Conservation (phyloP, 30 jellyfish, hydroid and myxozoan genomes). For the Turritopsis rubra region DNA sequence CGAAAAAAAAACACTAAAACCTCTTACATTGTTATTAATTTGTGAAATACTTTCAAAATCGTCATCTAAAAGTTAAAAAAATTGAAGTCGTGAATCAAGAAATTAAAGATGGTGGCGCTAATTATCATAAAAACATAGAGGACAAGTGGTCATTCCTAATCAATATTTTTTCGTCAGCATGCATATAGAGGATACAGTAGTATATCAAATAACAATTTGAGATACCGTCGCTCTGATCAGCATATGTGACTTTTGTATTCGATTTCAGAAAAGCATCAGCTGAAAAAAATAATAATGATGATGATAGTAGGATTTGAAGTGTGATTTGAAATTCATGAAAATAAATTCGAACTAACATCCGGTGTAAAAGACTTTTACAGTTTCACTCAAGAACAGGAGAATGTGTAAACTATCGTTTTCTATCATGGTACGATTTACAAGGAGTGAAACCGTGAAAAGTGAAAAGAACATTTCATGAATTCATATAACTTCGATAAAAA, state of each 20-base stretch:
- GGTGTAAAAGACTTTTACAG: too few species aligned
- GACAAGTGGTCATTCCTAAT: neutral
- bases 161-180: neutral
- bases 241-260: neutral
- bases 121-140: neutral
- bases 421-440: too few species aligned
- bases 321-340: too few species aligned
- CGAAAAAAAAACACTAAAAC: neutral
- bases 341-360: neutral
- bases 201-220: too few species aligned
- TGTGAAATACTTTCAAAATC: slow-evolving; percentile 66
- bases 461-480: too few species aligned
- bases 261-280: neutral
- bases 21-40: slow-evolving; percentile 28
- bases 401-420: too few species aligned
- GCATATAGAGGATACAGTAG: neutral
- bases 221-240: neutral
- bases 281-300: neutral
- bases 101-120: neutral
- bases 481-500: too few species aligned
- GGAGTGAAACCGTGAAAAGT: too few species aligned
- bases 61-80: slow-evolving; percentile 34
- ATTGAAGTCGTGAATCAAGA: neutral
- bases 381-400: too few species aligned
- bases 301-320: too few species aligned